phyloP scores from a whole-genome alignment of 2,888 invertebrate genomes.

The Dendrolimus pini region DNA sequence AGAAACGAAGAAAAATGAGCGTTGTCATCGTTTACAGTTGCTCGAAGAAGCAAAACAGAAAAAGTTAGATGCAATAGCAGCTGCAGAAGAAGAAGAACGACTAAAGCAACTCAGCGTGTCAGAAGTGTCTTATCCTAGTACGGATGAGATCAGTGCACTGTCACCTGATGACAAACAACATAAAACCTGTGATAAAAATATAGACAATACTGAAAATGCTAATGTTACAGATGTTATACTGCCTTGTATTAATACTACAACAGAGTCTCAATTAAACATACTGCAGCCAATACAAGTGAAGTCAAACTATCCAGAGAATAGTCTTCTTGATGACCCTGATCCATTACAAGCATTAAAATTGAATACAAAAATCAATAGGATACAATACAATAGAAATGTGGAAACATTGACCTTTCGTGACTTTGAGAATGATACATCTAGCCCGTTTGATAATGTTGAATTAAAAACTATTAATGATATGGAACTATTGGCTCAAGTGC shows the following conservation, averaged over 20 bases:
- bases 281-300: constrained; percentile 64
- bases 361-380: constrained; percentile 44
- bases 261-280: constrained; percentile 50
- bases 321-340: constrained; percentile 64
- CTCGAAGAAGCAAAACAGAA: constrained; percentile 76
- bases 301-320: constrained; percentile 44
- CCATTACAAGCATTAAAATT: constrained; percentile 55
- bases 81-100: constrained; percentile 66
- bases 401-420: constrained; percentile 80
- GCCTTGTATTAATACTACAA: constrained; percentile 26
- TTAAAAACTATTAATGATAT: constrained; percentile 94
- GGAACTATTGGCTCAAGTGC: constrained; percentile 90
- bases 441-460: constrained; percentile 95
- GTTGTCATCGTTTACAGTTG: constrained; percentile 77
- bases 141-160: constrained; percentile 75
- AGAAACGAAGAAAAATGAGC: constrained; percentile 77
- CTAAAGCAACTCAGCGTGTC: constrained; percentile 75
- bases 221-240: constrained; percentile 33
- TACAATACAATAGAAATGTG: constrained; percentile 50
- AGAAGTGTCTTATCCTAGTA: constrained; percentile 78
- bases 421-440: constrained; percentile 94
- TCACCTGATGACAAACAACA: constrained; percentile 69
- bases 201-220: constrained; percentile 30
- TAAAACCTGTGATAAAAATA: constrained; percentile 46
- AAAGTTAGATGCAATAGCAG: constrained; percentile 68